Evolutionary conservation across 2,888 invertebrate species (phyloP).

Genomic region (Oeneis ivallda): DNA sequence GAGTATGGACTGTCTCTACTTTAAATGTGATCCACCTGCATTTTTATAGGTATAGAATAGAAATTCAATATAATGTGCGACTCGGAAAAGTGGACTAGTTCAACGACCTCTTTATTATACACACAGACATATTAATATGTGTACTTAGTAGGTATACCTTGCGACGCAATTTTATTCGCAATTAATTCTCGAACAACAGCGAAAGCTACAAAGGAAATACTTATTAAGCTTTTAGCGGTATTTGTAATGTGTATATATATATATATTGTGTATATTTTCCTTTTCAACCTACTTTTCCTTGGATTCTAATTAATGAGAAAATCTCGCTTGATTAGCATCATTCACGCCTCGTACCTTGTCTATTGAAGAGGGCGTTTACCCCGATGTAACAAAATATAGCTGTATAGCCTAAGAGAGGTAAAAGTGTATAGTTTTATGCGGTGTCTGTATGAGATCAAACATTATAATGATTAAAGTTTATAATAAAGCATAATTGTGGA

Average conservation of each 20-base stretch:
- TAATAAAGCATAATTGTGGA: too few species aligned
- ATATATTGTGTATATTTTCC: too few species aligned
- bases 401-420: neutral
- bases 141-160: too few species aligned
- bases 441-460: neutral
- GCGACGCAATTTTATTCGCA: neutral
- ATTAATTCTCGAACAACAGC: neutral
- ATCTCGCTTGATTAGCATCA: conserved; percentile 10
- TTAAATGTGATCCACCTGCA: too few species aligned
- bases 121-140: neutral
- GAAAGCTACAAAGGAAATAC: neutral
- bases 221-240: neutral
- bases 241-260: neutral
- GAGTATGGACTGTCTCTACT: too few species aligned
- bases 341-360: conserved; percentile 2
- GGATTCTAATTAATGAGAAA: conserved; percentile 10
- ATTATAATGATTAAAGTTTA: neutral
- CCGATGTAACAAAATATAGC: conserved; percentile 1
- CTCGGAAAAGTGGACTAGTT: neutral
- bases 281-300: conserved; percentile 9
- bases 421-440: neutral
- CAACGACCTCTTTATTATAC: neutral
- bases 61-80: neutral
- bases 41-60: too few species aligned
- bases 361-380: conserved; percentile 9